Base-by-base conservation (phyloP, 2,888 invertebrate species). In the Cryptocheilus praepositus region DNA sequence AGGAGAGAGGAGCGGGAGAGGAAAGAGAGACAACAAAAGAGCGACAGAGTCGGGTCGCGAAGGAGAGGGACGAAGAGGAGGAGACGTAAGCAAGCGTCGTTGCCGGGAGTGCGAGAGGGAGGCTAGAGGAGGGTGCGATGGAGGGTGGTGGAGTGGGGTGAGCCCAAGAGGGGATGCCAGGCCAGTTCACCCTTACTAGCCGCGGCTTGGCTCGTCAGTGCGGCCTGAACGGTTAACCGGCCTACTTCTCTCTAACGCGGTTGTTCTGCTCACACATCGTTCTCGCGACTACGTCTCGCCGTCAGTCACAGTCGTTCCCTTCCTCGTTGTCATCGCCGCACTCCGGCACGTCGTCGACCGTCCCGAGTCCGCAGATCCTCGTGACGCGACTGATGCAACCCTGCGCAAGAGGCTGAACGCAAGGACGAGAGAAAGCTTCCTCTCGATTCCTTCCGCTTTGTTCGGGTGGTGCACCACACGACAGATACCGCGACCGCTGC, bases 221-320 rank as follows among this genome's bases (percentile, higher is more conserved):
- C 88, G 88, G 88, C 88, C 87, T 86, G 85, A 88, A 86, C 86
- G 86, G 83, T 86, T 83, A 83, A 84, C 85, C 88, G 88, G 88
- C 88, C 88, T 88, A 87, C 82, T 84, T 85, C 82, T 75, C 64
- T 69, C 55, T 76, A 55, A 15, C 45, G 36, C 54, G 54, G 28
- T 46, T 25, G 53, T 67, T 15, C 54, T 19, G 13, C 45, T 51
- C 46, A 56, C 43, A 62, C 3, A 54, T 21, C 19, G 46, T 55
- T 45, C 59, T 51, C 59, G 28, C 43, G 52, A 51, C 21, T 44
- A 44, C 53, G 16, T 61, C 25, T 43, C 21, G 18, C 53, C 8
- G 46, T 65, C 49, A 55, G 36, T 36, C 55, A 18, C 36, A 13
- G 55, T 55, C 28, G 19, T 55, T 36, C 13, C 28, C 13, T 16